These are phyloP conservation scores for Thrips palmi DNA, from an alignment of 1,140 invertebrate species.

Conservation along the genomic window DNA sequence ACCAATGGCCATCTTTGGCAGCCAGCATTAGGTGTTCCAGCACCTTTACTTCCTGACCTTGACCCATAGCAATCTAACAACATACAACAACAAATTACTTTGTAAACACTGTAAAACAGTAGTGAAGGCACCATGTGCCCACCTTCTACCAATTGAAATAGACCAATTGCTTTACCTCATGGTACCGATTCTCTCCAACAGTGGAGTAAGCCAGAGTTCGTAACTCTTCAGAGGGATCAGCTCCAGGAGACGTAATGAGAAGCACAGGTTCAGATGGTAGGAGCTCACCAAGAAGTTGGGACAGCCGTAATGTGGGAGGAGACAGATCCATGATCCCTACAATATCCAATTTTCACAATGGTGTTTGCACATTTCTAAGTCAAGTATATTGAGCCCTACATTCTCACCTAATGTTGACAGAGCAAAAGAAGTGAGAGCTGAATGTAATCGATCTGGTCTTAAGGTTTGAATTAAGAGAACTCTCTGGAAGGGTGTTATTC, in stretches of 20 bases:
- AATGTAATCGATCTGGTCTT: conserved; percentile 61
- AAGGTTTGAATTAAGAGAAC: conserved; percentile 65
- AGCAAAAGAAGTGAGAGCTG: conserved; percentile 50
- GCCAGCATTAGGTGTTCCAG: conserved; percentile 24
- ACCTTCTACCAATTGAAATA: not conserved
- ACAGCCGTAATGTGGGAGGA: conserved; percentile 37
- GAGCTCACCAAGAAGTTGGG: conserved; percentile 36
- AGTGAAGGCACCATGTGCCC: no score
- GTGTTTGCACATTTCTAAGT: conserved; percentile 19
- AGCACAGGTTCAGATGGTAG: conserved; percentile 46
- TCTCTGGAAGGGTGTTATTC: conserved; percentile 58
- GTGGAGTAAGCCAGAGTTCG: conserved; percentile 36
- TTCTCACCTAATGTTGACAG: conserved; percentile 39
- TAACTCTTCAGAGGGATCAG: conserved; percentile 68
- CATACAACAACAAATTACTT: conserved; percentile 1
- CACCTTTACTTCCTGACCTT: conserved; percentile 47
- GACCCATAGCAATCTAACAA: conserved; percentile 47
- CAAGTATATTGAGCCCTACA: conserved; percentile 17
- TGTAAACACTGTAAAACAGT: not conserved
- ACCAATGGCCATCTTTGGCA: conserved; percentile 43
- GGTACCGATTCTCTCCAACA: conserved; percentile 21
- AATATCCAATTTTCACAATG: conserved; percentile 20
- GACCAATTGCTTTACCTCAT: not conserved
- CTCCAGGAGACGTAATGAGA: conserved; percentile 51
- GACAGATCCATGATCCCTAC: conserved; percentile 38